Base-by-base conservation (phyloP, 2,888 invertebrate genomes). In the Oligia fasciuncula region DNA sequence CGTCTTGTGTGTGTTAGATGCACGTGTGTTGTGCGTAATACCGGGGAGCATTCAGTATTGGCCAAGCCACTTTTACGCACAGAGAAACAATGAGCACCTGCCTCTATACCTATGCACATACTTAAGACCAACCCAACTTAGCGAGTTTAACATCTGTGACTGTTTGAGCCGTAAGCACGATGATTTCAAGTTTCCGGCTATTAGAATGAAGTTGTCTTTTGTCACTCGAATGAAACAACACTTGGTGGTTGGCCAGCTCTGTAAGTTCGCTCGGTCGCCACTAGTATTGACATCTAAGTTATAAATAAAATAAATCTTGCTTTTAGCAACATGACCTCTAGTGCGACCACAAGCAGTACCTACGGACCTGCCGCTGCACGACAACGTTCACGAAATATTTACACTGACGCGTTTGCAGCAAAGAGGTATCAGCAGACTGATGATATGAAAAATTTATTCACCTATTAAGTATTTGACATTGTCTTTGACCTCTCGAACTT, bases 251-350 rank as follows among this genome's bases (percentile, higher is more conserved):
- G 9, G 5, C 8, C 13, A 49, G 29, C 35, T 60, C 17, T 8
- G 43, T 62, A 13, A 49, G 57, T 17, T 57, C 11, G 17, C 46
- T 73, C 51, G 54, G 35, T 35, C 76, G 62, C 35, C 60, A 67
- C 51, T 67, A 29, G 46, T 46, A 23, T 62, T 19, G 14, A 40
- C 13, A 63, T 62, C n/a, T 51, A 76, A 35, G 14, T 66, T 62
- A 76, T 35, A 73, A 71, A 71, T 57, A 63, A 80, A 57, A 75
- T n/a, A 62, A 76, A 67, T 23, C n/a, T 80, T 76, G 85, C 80
- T 81, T 81, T 65, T 57, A 88, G 76, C 88, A 77, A 80, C 40
- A 68, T 79, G 84, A 84, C 87, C 89, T 90, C 81, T 86, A 87
- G 84, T 85, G 80, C 80, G 68, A 80, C 66, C 79, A 62, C 29